Percentiles rank a stretch among this genome's conserved stretches.
phyloP scores from a whole-genome alignment of 2,797 vertebrate genomes.

The Myripristis murdjan region DNA sequence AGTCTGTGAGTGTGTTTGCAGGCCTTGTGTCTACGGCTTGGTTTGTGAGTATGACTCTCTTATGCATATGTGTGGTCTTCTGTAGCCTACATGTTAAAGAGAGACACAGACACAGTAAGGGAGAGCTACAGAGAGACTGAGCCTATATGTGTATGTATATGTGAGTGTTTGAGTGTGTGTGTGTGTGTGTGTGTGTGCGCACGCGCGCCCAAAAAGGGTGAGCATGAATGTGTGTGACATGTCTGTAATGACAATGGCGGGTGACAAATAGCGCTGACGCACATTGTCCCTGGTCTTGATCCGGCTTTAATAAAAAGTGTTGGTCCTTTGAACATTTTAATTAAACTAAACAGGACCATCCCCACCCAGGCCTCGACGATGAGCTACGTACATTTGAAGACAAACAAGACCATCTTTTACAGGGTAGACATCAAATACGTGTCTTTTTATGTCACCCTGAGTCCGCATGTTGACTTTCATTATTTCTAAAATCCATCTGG shows the following conservation, averaged over 20 bases:
- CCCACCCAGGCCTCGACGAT: slow-evolving; percentile 75
- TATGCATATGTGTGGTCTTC: slow-evolving; percentile 31
- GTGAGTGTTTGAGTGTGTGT: slow-evolving; percentile 1
- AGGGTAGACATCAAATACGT: slow-evolving; percentile 83
- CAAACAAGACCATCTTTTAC: slow-evolving; percentile 86
- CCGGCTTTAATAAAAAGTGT: slow-evolving; percentile 75
- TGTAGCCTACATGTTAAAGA: background rate
- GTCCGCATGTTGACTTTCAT: slow-evolving; percentile 84
- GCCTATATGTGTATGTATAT: slow-evolving; percentile 2
- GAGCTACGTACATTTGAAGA: slow-evolving; percentile 79
- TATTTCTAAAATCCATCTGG: slow-evolving; percentile 86
- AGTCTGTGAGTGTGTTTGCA: slow-evolving; percentile 56
- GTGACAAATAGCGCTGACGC: slow-evolving; percentile 79
- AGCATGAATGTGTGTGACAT: slow-evolving; percentile 57
- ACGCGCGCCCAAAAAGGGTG: slow-evolving; percentile 4
- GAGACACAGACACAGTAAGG: too few species aligned
- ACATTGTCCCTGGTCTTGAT: slow-evolving; percentile 72
- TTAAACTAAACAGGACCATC: slow-evolving; percentile 84
- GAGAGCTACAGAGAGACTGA: slow-evolving; percentile 13
- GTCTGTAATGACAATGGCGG: slow-evolving; percentile 71
- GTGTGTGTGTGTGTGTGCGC: slow-evolving; percentile 44
- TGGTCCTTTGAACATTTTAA: slow-evolving; percentile 85
- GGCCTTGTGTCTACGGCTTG: slow-evolving; percentile 58
- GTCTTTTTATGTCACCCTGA: slow-evolving; percentile 81
- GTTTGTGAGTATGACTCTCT: slow-evolving; percentile 53